These are phyloP conservation scores for Melanostigma gelatinosum DNA, from an alignment of 2,113 vertebrate species.

Conservation along the genomic window DNA sequence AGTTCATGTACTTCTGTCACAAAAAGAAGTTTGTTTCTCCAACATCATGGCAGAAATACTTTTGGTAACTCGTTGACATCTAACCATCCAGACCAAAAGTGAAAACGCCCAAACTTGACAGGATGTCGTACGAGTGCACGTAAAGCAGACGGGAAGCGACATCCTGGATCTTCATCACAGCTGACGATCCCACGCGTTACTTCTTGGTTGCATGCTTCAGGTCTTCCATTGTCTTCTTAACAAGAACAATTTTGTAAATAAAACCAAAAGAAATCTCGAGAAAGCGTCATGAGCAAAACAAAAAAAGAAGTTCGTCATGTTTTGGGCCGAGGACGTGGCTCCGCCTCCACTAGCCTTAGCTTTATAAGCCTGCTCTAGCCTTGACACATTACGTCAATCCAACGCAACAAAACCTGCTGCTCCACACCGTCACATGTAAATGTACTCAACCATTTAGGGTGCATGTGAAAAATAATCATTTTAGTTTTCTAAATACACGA, in stretches of 20 bases:
- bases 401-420: slow-evolving; percentile 30
- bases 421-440: slow-evolving; percentile 49
- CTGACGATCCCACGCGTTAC: background rate
- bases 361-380: slow-evolving; percentile 64
- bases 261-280: background rate
- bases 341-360: slow-evolving; percentile 68
- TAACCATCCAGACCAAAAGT: too few relatives aligned
- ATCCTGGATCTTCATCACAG: background rate
- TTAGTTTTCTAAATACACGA: slow-evolving; percentile 51
- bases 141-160: background rate
- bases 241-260: slow-evolving; percentile 22
- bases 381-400: slow-evolving; percentile 42
- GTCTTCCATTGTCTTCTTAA: slow-evolving; percentile 63
- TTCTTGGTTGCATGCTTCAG: slow-evolving; percentile 48
- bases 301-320: background rate
- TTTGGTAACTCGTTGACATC: too few relatives aligned
- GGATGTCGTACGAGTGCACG: background rate
- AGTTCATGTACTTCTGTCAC: background rate
- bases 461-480: slow-evolving; percentile 74
- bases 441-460: slow-evolving; percentile 38
- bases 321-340: slow-evolving; percentile 26
- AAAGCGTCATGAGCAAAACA: background rate
- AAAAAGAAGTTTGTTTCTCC: background rate
- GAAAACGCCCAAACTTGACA: background rate
- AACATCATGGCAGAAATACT: background rate